phyloP scores from a whole-genome alignment of 2,113 vertebrate genomes.

The Caretta caretta region DNA sequence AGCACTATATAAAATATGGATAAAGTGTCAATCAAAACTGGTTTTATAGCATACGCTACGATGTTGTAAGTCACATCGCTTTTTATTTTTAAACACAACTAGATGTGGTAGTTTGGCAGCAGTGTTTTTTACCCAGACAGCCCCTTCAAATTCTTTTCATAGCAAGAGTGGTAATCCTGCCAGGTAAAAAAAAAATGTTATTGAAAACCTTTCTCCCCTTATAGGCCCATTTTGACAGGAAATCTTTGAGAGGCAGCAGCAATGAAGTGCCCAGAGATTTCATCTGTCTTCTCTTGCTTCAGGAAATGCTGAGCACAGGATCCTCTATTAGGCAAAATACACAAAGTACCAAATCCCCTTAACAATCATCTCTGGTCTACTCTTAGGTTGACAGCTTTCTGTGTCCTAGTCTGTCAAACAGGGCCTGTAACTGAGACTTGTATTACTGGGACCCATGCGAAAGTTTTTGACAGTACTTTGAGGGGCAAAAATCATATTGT shows the following conservation, averaged over 20 bases:
- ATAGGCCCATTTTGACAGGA: constrained; percentile 98
- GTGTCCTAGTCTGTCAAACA: constrained; percentile 92
- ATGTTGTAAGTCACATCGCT: constrained; percentile 74
- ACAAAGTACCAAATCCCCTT: constrained; percentile 87
- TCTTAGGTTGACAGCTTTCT: constrained; percentile 93
- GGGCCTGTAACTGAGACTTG: constrained; percentile 87
- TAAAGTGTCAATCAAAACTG: constrained; percentile 68
- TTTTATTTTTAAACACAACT: constrained; percentile 80
- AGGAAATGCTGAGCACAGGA: constrained; percentile 94
- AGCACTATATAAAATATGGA: constrained; percentile 74
- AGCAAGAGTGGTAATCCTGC: constrained; percentile 86
- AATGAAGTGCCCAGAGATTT: constrained; percentile 99
- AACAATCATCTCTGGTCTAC: constrained; percentile 84
- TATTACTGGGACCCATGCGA: constrained; percentile 82
- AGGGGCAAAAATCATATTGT: constrained; percentile 78
- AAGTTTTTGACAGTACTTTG: constrained; percentile 86
- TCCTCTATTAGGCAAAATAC: constrained; percentile 99
- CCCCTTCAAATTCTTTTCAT: constrained; percentile 85
- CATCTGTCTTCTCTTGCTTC: constrained; percentile 97
- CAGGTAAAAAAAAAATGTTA: constrained; percentile 86
- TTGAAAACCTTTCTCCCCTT: constrained; percentile 96
- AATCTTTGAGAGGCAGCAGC: constrained; percentile 97
- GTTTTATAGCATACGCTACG: constrained; percentile 71
- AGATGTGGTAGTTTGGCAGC: constrained; percentile 77
- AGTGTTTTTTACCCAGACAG: constrained; percentile 79